phyloP scores from a whole-genome alignment of 2,888 invertebrate species.

The Erebia ligea region DNA sequence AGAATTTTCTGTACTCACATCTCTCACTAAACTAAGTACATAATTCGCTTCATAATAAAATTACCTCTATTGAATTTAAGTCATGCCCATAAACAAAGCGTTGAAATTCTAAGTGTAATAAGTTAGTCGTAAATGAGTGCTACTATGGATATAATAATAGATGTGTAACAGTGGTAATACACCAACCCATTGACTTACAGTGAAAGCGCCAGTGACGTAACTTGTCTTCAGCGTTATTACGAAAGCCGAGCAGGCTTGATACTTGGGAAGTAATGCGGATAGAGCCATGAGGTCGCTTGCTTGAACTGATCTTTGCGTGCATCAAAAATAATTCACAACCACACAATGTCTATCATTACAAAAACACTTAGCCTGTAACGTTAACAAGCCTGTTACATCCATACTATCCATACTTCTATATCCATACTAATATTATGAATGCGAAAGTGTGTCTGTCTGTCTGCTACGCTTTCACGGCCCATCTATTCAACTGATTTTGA shows the following conservation, averaged over 20 bases:
- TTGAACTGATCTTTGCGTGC: constrained; percentile 23
- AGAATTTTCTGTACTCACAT: too few relatives aligned
- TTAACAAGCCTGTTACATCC: constrained; percentile 1
- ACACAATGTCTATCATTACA: not conserved
- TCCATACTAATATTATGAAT: too few relatives aligned
- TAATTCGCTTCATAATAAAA: not conserved
- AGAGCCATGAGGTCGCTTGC: constrained; percentile 25
- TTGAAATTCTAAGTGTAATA: not conserved
- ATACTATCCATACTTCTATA: too few relatives aligned
- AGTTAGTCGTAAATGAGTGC: not conserved
- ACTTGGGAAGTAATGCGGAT: constrained; percentile 22
- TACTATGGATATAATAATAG: not conserved
- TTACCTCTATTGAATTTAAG: not conserved
- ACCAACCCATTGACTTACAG: constrained; percentile 4
- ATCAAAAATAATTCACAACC: constrained; percentile 5
- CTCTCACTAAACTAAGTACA: not conserved
- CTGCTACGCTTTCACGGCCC: too few relatives aligned
- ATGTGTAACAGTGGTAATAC: constrained; percentile 1
- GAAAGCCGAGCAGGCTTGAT: constrained; percentile 20
- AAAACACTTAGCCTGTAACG: not conserved
- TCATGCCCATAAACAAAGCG: not conserved
- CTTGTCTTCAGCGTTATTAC: constrained; percentile 23
- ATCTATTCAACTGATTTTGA: too few relatives aligned
- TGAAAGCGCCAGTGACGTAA: constrained; percentile 35
- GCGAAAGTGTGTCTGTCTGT: too few relatives aligned